phyloP scores from a whole-genome alignment of 2,888 invertebrate genomes.

The Synanthedon myopaeformis region DNA sequence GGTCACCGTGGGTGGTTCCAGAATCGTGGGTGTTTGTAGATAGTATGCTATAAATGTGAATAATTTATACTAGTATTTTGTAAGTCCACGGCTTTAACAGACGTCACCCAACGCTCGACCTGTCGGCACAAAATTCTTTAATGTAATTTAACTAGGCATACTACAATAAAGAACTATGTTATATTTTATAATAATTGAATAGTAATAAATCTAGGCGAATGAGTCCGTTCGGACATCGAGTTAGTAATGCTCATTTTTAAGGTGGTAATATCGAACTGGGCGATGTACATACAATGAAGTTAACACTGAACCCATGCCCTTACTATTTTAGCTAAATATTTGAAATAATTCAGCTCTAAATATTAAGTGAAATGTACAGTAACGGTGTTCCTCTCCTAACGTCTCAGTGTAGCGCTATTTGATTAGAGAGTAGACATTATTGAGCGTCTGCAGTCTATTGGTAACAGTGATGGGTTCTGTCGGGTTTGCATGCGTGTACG shows the following conservation, averaged over 20 bases:
- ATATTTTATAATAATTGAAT: conserved; percentile 50
- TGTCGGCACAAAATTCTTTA: conserved; percentile 50
- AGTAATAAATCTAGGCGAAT: conserved; percentile 40
- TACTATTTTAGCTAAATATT: conserved; percentile 46
- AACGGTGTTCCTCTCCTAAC: conserved; percentile 67
- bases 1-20: conserved; percentile 52
- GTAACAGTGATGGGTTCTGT: conserved; percentile 17
- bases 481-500: conserved; percentile 14
- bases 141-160: conserved; percentile 12
- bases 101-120: conserved; percentile 56
- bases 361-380: conserved; percentile 58
- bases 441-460: conserved; percentile 45
- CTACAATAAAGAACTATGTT: conserved; percentile 36
- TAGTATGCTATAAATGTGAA: conserved; percentile 70
- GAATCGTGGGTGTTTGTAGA: conserved; percentile 63
- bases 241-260: conserved; percentile 57
- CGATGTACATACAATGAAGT: conserved; percentile 53
- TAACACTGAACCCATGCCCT: conserved; percentile 36
- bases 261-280: conserved; percentile 37
- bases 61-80: conserved; percentile 70
- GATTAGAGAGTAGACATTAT: conserved; percentile 32
- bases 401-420: conserved; percentile 61
- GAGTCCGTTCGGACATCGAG: conserved; percentile 51
- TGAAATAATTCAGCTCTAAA: conserved; percentile 37
- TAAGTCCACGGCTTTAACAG: conserved; percentile 69